Base-by-base conservation (phyloP, 2,888 invertebrate genomes). In the Cataglyphis livida region DNA sequence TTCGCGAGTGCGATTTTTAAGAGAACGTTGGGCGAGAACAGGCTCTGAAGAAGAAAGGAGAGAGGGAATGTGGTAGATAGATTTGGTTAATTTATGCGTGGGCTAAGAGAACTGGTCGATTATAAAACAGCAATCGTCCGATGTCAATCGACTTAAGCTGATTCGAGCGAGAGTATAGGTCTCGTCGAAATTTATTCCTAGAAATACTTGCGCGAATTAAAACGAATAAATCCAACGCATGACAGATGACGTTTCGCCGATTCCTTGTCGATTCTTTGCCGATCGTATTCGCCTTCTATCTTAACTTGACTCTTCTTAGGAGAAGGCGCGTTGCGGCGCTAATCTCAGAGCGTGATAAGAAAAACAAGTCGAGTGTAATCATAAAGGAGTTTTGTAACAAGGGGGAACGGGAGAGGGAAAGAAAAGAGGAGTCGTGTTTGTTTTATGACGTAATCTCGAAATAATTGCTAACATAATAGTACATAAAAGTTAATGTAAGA, bases 121-220 rank as follows among this genome's bases (percentile, higher is more conserved):
- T 75, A 32, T 32, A 38, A 66, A 66, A 38, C 10, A 3, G 35
- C 51, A 59, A 21, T 78, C 68, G n/a, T 78, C 12, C 65, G 79
- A 71, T 48, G 64, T 81, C 71, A 81, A 81, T 81, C 61, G 78
- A 75, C 57, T 51, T 59, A 65, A 82, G 57, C n/a, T n/a, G 48
- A n/a, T 54, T 74, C 35, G 62, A 59, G n/a, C 65, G 6, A 21
- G 62, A 51, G 81, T 51, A n/a, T 74, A n/a, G 81, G 64, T 25
- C 25, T 25, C 75, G 54, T 32, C 9, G 62, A 68, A 62, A 68
- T 84, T 76, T 82, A 84, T 82, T 76, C 81, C 70, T 76, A 70
- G 76, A 82, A 76, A 82, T 21, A 54, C 68, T 84, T 61, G 62
- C 32, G 28, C 54, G n/a, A 81, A 74, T 81, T 62, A 61, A 82